These are phyloP conservation scores for Peromyscus polionotus DNA, from an alignment of 2,113 vertebrate species.

Conservation along the genomic window DNA sequence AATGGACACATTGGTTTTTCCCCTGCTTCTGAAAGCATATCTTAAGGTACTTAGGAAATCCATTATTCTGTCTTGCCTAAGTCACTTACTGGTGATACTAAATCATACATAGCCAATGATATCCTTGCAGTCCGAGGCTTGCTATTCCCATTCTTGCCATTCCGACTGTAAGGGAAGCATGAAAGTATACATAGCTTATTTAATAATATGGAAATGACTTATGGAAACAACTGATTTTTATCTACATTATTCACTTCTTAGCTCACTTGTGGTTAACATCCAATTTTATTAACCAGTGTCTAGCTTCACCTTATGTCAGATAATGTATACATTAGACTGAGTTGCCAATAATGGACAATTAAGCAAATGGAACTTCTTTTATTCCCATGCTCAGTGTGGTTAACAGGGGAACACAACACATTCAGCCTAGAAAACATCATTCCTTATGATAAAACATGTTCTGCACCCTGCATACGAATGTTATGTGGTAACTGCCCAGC, in stretches of 20 bases:
- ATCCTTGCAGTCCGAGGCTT: not conserved
- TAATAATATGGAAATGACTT: constrained; percentile 41
- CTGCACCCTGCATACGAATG: not conserved
- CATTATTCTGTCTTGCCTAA: constrained; percentile 71
- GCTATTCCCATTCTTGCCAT: constrained; percentile 33
- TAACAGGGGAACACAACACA: not conserved
- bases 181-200: not conserved
- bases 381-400: not conserved
- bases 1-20: constrained; percentile 70
- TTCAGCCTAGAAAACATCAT: not conserved
- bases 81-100: constrained; percentile 70
- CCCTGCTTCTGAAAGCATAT: constrained; percentile 70
- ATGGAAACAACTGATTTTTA: constrained; percentile 29
- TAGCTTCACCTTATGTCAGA: not conserved
- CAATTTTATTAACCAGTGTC: constrained; percentile 26
- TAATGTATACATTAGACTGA: constrained; percentile 35
- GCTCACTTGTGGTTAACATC: constrained; percentile 39
- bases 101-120: constrained; percentile 60
- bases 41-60: constrained; percentile 77
- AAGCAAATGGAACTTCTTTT: not conserved
- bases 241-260: constrained; percentile 37
- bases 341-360: constrained; percentile 22
- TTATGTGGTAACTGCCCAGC: not conserved
- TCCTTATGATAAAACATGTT: not conserved
- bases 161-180: not conserved